These are phyloP conservation scores for Chrysopilus asiliformis DNA, from an alignment of 2,888 invertebrate genomes.

Conservation along the genomic window DNA sequence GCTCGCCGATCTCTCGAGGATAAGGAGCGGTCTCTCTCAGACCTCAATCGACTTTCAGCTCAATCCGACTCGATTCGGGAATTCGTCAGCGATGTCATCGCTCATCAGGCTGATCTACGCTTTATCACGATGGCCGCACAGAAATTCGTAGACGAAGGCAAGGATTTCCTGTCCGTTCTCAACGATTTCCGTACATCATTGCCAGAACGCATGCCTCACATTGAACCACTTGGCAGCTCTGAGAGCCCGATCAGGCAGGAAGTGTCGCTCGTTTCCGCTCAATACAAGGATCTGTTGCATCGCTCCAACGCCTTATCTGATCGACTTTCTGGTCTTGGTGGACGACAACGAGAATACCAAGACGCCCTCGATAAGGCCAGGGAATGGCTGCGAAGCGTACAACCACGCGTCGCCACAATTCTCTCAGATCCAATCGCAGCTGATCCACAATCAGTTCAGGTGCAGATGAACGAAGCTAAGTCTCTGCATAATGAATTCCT, in stretches of 20 bases:
- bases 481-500: slow-evolving; percentile 75
- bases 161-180: slow-evolving; percentile 69
- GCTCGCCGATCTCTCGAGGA: slow-evolving; percentile 70
- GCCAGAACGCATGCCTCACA: slow-evolving; percentile 68
- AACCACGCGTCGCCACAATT: slow-evolving; percentile 58
- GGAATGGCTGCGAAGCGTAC: slow-evolving; percentile 62
- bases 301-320: slow-evolving; percentile 76
- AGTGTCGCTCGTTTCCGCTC: slow-evolving; percentile 62
- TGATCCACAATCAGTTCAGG: slow-evolving; percentile 75
- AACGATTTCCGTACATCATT: slow-evolving; percentile 79
- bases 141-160: slow-evolving; percentile 91
- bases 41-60: slow-evolving; percentile 54
- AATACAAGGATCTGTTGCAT: slow-evolving; percentile 68
- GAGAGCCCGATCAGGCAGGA: slow-evolving; percentile 64
- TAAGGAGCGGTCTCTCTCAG: slow-evolving; percentile 68
- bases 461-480: slow-evolving; percentile 74
- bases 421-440: slow-evolving; percentile 74
- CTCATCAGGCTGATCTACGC: slow-evolving; percentile 87
- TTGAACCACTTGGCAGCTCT: slow-evolving; percentile 53
- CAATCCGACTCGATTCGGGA: slow-evolving; percentile 72
- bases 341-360: slow-evolving; percentile 60
- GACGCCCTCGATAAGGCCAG: slow-evolving; percentile 73
- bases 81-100: slow-evolving; percentile 85
- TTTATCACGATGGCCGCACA: slow-evolving; percentile 95
- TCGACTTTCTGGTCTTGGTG: slow-evolving; percentile 63